phyloP scores from a whole-genome alignment of 1,140 invertebrate genomes.

The Drosophila ercepeae region DNA sequence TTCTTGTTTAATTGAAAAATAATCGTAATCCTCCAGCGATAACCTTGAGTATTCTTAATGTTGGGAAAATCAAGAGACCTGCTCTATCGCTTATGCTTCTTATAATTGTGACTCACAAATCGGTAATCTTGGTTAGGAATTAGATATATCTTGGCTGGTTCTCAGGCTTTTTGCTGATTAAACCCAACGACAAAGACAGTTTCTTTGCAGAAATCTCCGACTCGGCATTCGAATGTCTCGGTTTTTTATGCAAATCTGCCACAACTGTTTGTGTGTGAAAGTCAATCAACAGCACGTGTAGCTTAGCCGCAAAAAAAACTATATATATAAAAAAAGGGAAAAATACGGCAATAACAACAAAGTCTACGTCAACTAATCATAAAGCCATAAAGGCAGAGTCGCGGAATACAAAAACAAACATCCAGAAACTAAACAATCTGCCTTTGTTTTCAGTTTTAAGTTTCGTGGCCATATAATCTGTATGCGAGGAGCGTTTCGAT shows the following conservation, averaged over 20 bases:
- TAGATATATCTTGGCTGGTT: not conserved
- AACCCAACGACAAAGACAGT: constrained; percentile 10
- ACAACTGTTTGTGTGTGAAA: constrained; percentile 66
- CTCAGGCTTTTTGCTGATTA: not conserved
- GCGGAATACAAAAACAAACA: constrained; percentile 35
- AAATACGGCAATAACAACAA: constrained; percentile 26
- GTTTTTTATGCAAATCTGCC: constrained; percentile 30
- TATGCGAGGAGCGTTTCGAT: constrained; percentile 15
- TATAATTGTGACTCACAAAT: constrained; percentile 5
- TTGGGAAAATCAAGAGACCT: not conserved
- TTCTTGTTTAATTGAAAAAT: not conserved
- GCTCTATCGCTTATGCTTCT: not conserved
- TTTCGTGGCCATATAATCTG: constrained; percentile 6
- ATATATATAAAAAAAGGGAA: constrained; percentile 15
- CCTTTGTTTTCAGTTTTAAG: constrained; percentile 22
- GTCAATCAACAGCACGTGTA: constrained; percentile 81
- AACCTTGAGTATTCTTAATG: not conserved
- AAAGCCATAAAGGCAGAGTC: constrained; percentile 46
- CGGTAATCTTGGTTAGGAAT: constrained; percentile 7
- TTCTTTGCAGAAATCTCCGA: too few species aligned
- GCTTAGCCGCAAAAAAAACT: constrained; percentile 43
- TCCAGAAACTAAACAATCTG: constrained; percentile 38
- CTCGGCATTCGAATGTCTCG: constrained; percentile 12
- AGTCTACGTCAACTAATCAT: constrained; percentile 50
- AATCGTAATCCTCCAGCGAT: not conserved